phyloP scores from a whole-genome alignment of 1,140 invertebrate species.

The Neoseiulus cucumeris region DNA sequence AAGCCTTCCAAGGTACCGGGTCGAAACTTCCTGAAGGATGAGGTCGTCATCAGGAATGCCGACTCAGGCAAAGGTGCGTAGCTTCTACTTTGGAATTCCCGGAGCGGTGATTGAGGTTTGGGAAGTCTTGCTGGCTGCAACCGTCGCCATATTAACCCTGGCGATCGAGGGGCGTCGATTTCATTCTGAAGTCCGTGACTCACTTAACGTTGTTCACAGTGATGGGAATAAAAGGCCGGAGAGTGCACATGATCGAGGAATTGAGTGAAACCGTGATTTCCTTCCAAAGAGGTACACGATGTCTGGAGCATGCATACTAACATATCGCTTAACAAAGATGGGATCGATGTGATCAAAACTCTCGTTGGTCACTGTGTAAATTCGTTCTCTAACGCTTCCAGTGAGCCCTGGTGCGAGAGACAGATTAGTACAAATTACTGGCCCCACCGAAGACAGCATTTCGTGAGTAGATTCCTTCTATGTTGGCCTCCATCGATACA shows the following conservation, averaged over 20 bases:
- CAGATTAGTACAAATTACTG: constrained; percentile 70
- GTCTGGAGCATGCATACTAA: constrained; percentile 19
- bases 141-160: neutral
- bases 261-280: constrained; percentile 91
- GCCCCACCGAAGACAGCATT: constrained; percentile 66
- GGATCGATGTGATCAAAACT: neutral
- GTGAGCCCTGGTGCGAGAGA: constrained; percentile 75
- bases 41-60: constrained; percentile 75
- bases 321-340: neutral
- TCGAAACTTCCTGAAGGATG: constrained; percentile 77
- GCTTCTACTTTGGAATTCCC: too few species aligned
- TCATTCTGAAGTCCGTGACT: constrained; percentile 8
- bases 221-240: constrained; percentile 91
- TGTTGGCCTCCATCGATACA: too few species aligned
- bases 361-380: neutral
- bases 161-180: neutral
- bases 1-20: constrained; percentile 67
- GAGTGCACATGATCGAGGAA: constrained; percentile 93
- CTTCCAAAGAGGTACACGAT: constrained; percentile 77
- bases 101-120: neutral
- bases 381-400: constrained; percentile 31
- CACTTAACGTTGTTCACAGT: constrained; percentile 37
- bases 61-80: constrained; percentile 83
- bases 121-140: neutral
- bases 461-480: constrained; percentile 39